A percentile compares a stretch with the other conserved stretches of the same genome.
Evolutionary conservation across 2,113 vertebrate species (phyloP).

Genomic region (Gavialis gangeticus): DNA sequence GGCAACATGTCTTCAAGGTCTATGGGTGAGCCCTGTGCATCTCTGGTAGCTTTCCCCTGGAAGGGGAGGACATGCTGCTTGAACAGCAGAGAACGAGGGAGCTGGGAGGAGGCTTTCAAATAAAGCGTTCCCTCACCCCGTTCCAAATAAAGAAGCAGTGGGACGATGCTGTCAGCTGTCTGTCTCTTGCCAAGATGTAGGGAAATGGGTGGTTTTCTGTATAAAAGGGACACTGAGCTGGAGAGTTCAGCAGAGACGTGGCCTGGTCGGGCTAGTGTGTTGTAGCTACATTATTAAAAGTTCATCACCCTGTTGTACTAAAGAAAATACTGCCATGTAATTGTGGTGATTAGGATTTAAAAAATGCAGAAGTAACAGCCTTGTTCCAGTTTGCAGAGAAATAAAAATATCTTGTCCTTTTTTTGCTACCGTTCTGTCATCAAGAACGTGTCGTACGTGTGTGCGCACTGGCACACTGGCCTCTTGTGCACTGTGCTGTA

Average conservation of each 20-base stretch:
- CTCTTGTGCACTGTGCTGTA: conserved; percentile 28
- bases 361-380: not conserved
- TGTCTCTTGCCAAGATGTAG: not conserved
- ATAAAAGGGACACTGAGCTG: not conserved
- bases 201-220: not conserved
- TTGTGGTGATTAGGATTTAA: conserved; percentile 12
- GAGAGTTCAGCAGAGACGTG: not conserved
- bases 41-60: not conserved
- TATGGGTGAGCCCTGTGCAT: not conserved
- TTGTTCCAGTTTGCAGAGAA: not conserved
- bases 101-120: not conserved
- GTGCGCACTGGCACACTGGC: conserved; percentile 46
- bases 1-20: not conserved
- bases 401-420: not conserved
- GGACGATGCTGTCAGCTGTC: not conserved
- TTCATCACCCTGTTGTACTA: not conserved
- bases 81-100: not conserved
- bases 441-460: not conserved
- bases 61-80: not conserved
- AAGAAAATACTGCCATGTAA: not conserved
- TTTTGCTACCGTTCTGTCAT: conserved; percentile 51
- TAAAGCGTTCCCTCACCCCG: not conserved
- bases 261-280: not conserved
- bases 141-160: not conserved
- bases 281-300: not conserved